Percentiles rank a stretch among this genome's conserved stretches.
phyloP scores from a whole-genome alignment of 2,113 vertebrate genomes.

The Ochotona curzoniae region DNA sequence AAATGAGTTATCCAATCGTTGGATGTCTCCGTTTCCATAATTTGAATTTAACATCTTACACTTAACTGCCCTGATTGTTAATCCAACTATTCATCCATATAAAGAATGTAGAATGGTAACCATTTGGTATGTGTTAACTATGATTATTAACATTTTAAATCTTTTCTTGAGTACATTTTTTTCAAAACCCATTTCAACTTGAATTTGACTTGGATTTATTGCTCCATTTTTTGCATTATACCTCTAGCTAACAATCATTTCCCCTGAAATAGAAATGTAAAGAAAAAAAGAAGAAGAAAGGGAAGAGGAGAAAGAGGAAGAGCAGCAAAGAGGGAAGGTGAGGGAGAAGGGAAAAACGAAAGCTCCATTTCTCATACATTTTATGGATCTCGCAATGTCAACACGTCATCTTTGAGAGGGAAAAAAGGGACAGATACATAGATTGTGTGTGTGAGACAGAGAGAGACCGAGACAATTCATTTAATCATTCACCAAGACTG shows the following conservation, averaged over 20 bases:
- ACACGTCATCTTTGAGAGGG: background rate
- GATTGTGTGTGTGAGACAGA: no score
- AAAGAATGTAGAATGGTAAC: background rate
- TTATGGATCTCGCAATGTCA: background rate
- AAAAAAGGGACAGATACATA: no score
- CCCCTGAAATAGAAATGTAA: background rate
- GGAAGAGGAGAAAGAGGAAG: background rate
- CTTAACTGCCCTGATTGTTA: background rate
- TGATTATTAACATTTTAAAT: background rate
- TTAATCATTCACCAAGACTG: no score
- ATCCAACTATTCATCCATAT: background rate
- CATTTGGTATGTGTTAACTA: background rate
- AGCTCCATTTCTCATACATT: background rate
- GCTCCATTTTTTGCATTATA: background rate
- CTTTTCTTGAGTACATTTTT: background rate
- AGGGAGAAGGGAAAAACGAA: background rate
- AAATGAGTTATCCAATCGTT: background rate
- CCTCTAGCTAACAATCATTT: background rate
- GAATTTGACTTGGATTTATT: background rate
- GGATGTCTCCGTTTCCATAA: background rate
- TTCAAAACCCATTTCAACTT: background rate
- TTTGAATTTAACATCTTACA: background rate
- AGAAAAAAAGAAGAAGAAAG: background rate
- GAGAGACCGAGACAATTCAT: no score
- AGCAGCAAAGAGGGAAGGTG: background rate